Evolutionary conservation across 2,888 invertebrate species (phyloP).

Genomic region (Seladonia tumulorum): DNA sequence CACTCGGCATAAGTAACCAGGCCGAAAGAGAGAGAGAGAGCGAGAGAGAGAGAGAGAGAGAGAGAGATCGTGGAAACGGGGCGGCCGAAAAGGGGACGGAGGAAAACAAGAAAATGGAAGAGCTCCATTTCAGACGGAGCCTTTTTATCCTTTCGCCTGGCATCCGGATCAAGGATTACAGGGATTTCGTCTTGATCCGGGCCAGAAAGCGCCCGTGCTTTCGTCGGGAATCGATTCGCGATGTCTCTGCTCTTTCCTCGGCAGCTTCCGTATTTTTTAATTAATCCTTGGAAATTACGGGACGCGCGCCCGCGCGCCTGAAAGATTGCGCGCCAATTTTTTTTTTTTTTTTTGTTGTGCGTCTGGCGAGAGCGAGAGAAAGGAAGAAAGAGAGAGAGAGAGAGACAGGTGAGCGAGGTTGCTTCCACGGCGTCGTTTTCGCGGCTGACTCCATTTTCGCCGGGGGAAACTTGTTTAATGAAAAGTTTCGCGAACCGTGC

Average conservation of each 20-base stretch:
- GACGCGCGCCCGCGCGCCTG: not conserved
- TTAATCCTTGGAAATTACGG: slow-evolving; percentile 22
- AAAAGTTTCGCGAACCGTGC: slow-evolving; percentile 38
- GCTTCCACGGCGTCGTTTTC: not conserved
- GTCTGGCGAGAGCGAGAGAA: not conserved
- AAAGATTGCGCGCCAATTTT: slow-evolving; percentile 1
- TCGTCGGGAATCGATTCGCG: slow-evolving; percentile 26
- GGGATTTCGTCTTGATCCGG: slow-evolving; percentile 16
- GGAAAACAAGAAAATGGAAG: slow-evolving; percentile 23
- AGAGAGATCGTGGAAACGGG: not conserved
- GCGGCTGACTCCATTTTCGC: not conserved
- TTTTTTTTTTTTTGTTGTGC: too few relatives aligned
- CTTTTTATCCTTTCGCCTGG: slow-evolving; percentile 40
- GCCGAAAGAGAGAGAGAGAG: not conserved
- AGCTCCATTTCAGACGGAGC: slow-evolving; percentile 23
- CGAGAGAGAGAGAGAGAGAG: too few relatives aligned
- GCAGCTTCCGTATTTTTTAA: slow-evolving; percentile 17
- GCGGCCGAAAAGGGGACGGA: not conserved
- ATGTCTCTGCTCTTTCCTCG: not conserved
- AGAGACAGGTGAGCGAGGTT: not conserved
- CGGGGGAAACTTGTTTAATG: slow-evolving; percentile 44
- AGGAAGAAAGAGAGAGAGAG: not conserved
- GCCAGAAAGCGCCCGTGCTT: not conserved
- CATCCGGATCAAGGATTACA: slow-evolving; percentile 21
- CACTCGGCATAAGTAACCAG: slow-evolving; percentile 67